Conservation (phyloP, 2,113 vertebrate species). For the Lichenostomus cassidix region DNA sequence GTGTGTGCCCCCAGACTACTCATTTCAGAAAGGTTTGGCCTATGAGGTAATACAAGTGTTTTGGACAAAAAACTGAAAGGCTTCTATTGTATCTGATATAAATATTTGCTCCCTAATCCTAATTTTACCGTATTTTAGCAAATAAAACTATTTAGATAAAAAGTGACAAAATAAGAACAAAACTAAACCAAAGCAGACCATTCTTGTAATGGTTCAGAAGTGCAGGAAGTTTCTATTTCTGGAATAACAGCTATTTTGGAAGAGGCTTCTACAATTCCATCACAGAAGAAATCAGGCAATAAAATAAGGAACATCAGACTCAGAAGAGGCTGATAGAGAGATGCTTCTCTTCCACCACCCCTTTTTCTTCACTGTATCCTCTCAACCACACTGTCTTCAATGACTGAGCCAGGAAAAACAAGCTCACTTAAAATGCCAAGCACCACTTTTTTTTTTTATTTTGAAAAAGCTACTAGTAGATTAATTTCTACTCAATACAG, state of each 20-base stretch:
- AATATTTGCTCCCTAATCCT: background rate
- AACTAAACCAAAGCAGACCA: background rate
- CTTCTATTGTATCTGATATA: background rate
- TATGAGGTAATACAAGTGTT: background rate
- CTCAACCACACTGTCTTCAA: constrained; percentile 47
- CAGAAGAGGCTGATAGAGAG: background rate
- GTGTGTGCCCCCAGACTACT: background rate
- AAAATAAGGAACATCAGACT: constrained; percentile 1
- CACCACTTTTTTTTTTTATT: constrained; percentile 50
- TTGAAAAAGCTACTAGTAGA: constrained; percentile 49
- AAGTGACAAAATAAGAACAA: background rate
- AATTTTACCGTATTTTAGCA: background rate
- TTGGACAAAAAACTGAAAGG: background rate
- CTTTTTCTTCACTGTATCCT: background rate
- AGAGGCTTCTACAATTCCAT: background rate
- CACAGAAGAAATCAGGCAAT: background rate
- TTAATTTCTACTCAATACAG: background rate
- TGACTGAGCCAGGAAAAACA: constrained; percentile 53
- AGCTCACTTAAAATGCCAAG: constrained; percentile 45
- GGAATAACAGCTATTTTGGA: background rate
- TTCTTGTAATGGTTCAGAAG: background rate
- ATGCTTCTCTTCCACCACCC: background rate
- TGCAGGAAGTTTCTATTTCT: background rate
- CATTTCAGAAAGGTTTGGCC: background rate
- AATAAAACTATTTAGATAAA: background rate